These are phyloP conservation scores for Azemiops feae DNA, from an alignment of 2,113 vertebrate species.

Conservation along the genomic window DNA sequence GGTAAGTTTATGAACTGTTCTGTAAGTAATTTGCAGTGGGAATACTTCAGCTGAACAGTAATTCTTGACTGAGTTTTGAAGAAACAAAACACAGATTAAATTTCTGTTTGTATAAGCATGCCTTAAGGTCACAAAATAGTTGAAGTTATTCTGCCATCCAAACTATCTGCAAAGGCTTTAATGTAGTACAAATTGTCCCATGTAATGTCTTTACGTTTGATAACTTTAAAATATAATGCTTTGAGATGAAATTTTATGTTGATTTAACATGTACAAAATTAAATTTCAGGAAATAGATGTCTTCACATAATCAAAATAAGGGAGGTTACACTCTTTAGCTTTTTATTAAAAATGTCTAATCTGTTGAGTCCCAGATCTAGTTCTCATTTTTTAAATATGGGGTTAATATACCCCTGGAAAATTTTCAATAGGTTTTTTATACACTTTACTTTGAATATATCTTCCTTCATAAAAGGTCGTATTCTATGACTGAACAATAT, in stretches of 20 bases:
- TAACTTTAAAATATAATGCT: background rate
- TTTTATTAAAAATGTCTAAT: background rate
- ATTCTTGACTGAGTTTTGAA: background rate
- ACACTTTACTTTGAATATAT: background rate
- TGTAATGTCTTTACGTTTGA: background rate
- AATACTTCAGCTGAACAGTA: accelerated
- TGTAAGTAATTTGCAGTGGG: accelerated
- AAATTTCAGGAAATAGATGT: background rate
- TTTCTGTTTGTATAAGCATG: background rate
- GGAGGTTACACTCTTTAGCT: background rate
- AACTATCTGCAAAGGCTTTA: background rate
- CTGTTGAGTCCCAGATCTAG: too few species aligned
- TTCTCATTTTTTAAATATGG: background rate
- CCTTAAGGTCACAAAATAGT: background rate
- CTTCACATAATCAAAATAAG: background rate
- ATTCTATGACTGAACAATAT: background rate
- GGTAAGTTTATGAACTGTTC: conserved; percentile 52
- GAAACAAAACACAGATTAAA: background rate
- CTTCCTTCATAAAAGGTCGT: background rate
- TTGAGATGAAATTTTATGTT: background rate
- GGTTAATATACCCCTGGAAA: background rate
- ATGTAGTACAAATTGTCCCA: background rate
- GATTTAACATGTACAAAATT: background rate
- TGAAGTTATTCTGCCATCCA: background rate
- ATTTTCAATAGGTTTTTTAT: background rate